Base-by-base conservation (phyloP, 2,113 vertebrate genomes). In the Stomatorhinus ivindoensis region DNA sequence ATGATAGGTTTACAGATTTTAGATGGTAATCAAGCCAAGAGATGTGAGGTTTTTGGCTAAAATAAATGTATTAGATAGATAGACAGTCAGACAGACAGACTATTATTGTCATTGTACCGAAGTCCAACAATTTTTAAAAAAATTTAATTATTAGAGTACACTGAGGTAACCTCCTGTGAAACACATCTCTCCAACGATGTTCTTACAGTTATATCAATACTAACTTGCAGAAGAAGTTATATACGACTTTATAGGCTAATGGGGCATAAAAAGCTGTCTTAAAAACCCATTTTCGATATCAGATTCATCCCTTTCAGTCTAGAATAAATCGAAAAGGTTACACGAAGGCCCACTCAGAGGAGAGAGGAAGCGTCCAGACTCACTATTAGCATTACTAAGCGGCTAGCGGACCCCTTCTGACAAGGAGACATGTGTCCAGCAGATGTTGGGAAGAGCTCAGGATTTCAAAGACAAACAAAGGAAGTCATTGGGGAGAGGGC, bases 361-460 rank as follows among this genome's bases (percentile, higher is more conserved):
- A 51, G 47, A 13, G 53, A 27, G 21, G 17, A 53, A 83, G 69
- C 1, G 3, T 61, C 27, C 6, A 15, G 35, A 58, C 11, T 87
- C 46, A 0, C 1, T 31, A 55, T 90, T 50, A n/a, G 61, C 35
- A 47, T 76, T 27, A 1, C 11, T 82, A 19, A 82, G 76, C 11
- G 27, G 73, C 53, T 39, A 19, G 48, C 5, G 2, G 50, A 24
- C 50, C 76, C 35, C 48, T 58, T 69, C 53, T 87, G 86, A 19
- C 21, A 69, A 35, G 46, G 44, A 69, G 88, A 87, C 47, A 27
- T 86, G 42, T 89, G 58, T 73, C 48, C 39, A 88, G 47, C 90
- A 89, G 61, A 89, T 90, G 89, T 84, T 90, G 50, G 88, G 83
- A 87, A 46, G n/a, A 58, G 65, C 65, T 42, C 61, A 19, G 31